Conservation (phyloP, 2,797 vertebrate species). For the Spinibarbus caldwelli region DNA sequence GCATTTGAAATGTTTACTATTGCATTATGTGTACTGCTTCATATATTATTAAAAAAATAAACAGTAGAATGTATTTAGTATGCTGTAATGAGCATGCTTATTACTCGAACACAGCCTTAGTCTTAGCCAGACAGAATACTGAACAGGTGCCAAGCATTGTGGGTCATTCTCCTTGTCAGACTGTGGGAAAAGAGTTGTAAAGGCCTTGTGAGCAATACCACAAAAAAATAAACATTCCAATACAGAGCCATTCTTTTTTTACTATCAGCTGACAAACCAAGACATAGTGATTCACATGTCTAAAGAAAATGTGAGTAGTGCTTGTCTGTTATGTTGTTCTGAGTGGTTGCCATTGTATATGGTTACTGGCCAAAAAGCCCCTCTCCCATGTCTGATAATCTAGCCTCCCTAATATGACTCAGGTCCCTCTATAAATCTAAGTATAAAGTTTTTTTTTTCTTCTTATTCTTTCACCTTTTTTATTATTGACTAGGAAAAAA, state of each 20-base stretch:
- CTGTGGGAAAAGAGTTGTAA: slow-evolving; percentile 20
- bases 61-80: background rate
- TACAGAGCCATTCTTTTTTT: background rate
- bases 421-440: background rate
- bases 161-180: slow-evolving; percentile 8
- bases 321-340: background rate
- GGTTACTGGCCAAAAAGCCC: background rate
- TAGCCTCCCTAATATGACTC: background rate
- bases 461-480: background rate
- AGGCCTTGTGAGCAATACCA: background rate
- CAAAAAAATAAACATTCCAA: background rate
- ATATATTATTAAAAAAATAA: background rate
- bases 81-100: background rate
- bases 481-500: no score
- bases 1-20: background rate
- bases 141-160: background rate
- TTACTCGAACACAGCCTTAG: background rate
- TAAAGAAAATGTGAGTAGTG: background rate
- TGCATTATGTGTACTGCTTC: background rate
- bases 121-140: slow-evolving; percentile 6
- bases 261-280: background rate
- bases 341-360: background rate
- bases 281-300: background rate
- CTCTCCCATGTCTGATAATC: slow-evolving; percentile 29
- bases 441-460: no score